Conservation (phyloP, 1,140 invertebrate genomes). For the Zaprionus capensis region DNA sequence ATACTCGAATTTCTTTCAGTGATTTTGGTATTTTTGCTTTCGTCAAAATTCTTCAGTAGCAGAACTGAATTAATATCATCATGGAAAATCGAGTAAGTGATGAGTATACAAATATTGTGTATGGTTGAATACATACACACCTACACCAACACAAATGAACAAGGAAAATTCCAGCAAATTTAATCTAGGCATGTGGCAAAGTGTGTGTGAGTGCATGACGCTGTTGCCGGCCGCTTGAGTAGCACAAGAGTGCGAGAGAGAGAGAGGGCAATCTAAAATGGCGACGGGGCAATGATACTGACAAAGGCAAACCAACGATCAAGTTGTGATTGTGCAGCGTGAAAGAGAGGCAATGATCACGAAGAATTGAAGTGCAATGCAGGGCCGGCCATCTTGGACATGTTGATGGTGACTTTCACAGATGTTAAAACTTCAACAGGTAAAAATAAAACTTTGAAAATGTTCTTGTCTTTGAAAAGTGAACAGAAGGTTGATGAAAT, state of each 20-base stretch:
- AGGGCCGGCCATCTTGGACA: slow-evolving; percentile 45
- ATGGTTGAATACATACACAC: slow-evolving; percentile 10
- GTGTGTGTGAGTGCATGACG: slow-evolving; percentile 53
- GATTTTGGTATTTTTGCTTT: slow-evolving; percentile 83
- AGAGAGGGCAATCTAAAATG: slow-evolving; percentile 57
- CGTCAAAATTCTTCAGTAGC: slow-evolving; percentile 84
- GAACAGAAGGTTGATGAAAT: slow-evolving; percentile 2
- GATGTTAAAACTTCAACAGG: slow-evolving; percentile 10
- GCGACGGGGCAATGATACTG: slow-evolving; percentile 45
- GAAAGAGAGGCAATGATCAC: slow-evolving; percentile 45
- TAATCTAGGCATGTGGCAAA: slow-evolving; percentile 50
- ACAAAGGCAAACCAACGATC: slow-evolving; percentile 59
- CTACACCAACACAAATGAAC: slow-evolving; percentile 33
- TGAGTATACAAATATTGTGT: slow-evolving; percentile 25
- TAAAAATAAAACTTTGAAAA: slow-evolving; percentile 12
- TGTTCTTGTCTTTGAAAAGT: background rate
- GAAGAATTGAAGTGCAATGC: slow-evolving; percentile 48
- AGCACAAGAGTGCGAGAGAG: slow-evolving; percentile 33
- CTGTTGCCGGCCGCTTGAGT: slow-evolving; percentile 66
- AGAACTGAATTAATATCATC: slow-evolving; percentile 83
- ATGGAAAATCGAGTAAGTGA: slow-evolving; percentile 65
- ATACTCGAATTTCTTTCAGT: slow-evolving; percentile 74
- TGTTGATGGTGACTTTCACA: slow-evolving; percentile 13
- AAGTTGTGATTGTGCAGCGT: slow-evolving; percentile 44
- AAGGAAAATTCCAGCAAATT: slow-evolving; percentile 76